phyloP scores from a whole-genome alignment of 2,113 vertebrate species.

The Bubo blakistoni region DNA sequence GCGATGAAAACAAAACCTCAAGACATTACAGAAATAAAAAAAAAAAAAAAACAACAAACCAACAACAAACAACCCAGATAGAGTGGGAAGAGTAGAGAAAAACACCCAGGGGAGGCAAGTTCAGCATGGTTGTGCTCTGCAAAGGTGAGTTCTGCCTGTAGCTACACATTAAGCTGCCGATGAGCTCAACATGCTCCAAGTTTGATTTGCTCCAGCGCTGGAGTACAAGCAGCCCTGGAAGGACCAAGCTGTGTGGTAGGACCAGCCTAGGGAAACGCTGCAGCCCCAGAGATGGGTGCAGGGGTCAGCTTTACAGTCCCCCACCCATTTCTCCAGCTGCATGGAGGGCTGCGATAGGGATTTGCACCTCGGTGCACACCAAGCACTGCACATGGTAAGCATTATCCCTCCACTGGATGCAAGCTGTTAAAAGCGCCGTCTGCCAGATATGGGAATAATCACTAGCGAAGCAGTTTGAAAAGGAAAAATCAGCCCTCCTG shows the following conservation, averaged over 20 bases:
- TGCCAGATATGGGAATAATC: not conserved
- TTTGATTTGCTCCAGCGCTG: not conserved
- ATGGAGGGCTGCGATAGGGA: not conserved
- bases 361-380: not conserved
- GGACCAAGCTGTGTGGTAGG: not conserved
- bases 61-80: not conserved
- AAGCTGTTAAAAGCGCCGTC: not conserved
- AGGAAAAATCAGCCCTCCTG: not conserved
- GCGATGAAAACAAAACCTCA: not conserved
- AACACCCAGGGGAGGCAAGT: not conserved
- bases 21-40: not conserved
- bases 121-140: not conserved
- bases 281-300: not conserved
- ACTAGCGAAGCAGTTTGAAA: not conserved
- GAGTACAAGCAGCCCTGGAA: not conserved
- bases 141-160: not conserved
- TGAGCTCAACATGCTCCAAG: not conserved
- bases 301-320: not conserved
- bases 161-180: not conserved
- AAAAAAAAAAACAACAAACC: not conserved
- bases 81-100: not conserved
- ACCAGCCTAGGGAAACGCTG: not conserved
- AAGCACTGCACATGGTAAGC: not conserved
- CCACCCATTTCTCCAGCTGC: not conserved
- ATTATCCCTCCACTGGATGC: not conserved